Evolutionary conservation across 1,140 invertebrate genomes (phyloP).

Genomic region (Acromyrmex heyeri): DNA sequence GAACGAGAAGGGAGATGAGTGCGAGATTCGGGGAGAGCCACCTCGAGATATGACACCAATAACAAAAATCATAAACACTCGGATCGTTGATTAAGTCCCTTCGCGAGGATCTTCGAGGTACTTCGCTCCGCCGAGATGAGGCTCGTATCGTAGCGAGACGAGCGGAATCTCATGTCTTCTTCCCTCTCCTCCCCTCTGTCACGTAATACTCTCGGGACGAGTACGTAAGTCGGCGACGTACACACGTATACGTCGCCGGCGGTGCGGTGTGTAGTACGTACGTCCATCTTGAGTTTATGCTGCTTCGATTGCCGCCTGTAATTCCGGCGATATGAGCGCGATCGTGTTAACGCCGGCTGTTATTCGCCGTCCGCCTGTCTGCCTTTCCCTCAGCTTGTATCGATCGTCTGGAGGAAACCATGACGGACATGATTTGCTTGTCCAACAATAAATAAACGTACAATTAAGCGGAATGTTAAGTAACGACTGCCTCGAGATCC

Average conservation of each 20-base stretch:
- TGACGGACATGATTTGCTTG: slow-evolving; percentile 44
- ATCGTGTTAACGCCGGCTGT: slow-evolving; percentile 72
- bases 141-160: slow-evolving; percentile 74
- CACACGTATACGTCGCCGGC: slow-evolving; percentile 25
- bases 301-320: slow-evolving; percentile 74
- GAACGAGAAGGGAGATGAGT: slow-evolving; percentile 5
- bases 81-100: slow-evolving; percentile 85
- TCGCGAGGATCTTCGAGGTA: slow-evolving; percentile 72
- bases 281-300: slow-evolving; percentile 71
- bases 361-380: slow-evolving; percentile 46
- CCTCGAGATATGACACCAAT: slow-evolving; percentile 82
- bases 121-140: slow-evolving; percentile 68
- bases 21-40: slow-evolving; percentile 68
- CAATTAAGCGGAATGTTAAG: neutral
- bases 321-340: slow-evolving; percentile 73
- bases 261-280: slow-evolving; percentile 58
- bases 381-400: slow-evolving; percentile 56
- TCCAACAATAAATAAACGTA: slow-evolving; percentile 13
- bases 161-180: slow-evolving; percentile 49
- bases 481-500: neutral
- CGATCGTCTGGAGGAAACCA: slow-evolving; percentile 51
- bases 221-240: slow-evolving; percentile 44
- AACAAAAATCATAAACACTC: slow-evolving; percentile 86
- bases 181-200: slow-evolving; percentile 71
- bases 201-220: slow-evolving; percentile 81